These are phyloP conservation scores for Mongoloraphidia duomilia DNA, from an alignment of 2,888 invertebrate species.

Conservation along the genomic window DNA sequence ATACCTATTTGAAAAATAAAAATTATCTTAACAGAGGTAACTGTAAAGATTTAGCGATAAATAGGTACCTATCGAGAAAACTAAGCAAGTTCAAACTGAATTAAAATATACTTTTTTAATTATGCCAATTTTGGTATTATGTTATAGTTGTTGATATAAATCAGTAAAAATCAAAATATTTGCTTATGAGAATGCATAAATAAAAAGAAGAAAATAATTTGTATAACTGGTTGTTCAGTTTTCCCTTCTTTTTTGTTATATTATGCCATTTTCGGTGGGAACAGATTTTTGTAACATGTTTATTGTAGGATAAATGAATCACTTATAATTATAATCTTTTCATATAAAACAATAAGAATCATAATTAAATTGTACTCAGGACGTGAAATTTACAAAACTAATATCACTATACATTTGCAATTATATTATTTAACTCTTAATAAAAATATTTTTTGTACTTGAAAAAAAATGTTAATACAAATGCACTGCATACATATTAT, in stretches of 20 bases:
- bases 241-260: neutral
- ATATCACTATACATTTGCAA: constrained; percentile 22
- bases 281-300: neutral
- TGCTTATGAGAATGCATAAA: too few relatives aligned
- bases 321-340: neutral
- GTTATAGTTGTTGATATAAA: too few relatives aligned
- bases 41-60: too few relatives aligned
- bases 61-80: neutral
- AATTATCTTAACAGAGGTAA: too few relatives aligned
- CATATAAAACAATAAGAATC: neutral
- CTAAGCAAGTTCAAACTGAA: neutral
- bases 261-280: neutral
- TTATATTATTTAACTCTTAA: neutral
- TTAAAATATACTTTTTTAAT: neutral
- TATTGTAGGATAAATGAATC: neutral
- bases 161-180: too few relatives aligned
- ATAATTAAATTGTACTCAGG: constrained; percentile 18
- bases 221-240: neutral
- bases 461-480: constrained; percentile 1
- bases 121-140: too few relatives aligned
- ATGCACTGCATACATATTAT: neutral
- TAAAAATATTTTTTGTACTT: constrained; percentile 1
- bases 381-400: constrained; percentile 19
- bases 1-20: too few relatives aligned
- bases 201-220: neutral